Base-by-base conservation (phyloP, 1,140 invertebrate species). In the Papilio machaon region DNA sequence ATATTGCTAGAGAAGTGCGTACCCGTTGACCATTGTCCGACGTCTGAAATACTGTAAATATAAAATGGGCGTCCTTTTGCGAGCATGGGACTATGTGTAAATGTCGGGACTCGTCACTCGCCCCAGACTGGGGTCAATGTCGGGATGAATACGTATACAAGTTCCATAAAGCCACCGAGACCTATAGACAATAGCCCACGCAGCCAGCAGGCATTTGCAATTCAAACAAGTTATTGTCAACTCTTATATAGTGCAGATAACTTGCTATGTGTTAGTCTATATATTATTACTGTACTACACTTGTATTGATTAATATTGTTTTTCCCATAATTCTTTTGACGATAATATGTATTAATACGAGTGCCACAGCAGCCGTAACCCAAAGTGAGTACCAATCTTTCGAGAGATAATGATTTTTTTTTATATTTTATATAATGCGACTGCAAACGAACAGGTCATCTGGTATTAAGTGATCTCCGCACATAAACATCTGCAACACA, bases 221-320 rank as follows among this genome's bases (percentile, higher is more conserved):
- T 79, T 79, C 58, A 79, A 79, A 79, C 54, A 9, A 60, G 15
- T 46, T 46, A 79, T 79, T 79, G 76, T 79, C 76, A 79, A 60
- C 76, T 79, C 76, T 79, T 79, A 79, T 60, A 58, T 46, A 79
- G 54, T 64, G 76, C 54, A 60, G 76, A 64, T 79, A 79, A 58
- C 30, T 78, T 60, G 19, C 30, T 35, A 70, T 35, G 64, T 70
- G 1, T 70, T 67, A 13, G n/a, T 67, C 60, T 35, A 35, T 23
- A 43, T 17, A 15, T 54, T 52, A 17, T 17, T 17, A 54, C 52
- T 17, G 15, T 54, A 54, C 15, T 54, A 54, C 52, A 43, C 38
- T 43, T 43, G 38, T 43, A 43, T 43, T 43, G 7, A 4, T 6
- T 7, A 43, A 43, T 43, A 43, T 43, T 43, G 2, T 43, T 6